Conservation (phyloP, 2,113 vertebrate genomes). For the Petaurus breviceps region DNA sequence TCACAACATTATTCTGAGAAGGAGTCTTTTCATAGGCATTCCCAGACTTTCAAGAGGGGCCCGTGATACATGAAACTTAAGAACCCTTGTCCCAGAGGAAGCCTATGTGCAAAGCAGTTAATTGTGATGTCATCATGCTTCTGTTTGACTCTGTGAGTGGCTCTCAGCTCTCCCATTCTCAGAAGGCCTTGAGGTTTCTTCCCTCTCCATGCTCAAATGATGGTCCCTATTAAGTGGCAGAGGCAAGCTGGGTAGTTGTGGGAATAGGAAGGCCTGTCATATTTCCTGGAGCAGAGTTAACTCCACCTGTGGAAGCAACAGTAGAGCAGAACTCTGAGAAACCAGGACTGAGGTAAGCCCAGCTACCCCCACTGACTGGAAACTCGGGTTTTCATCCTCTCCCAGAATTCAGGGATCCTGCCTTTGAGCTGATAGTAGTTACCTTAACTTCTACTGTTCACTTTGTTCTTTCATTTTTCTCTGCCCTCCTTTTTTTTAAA, state of each 20-base stretch:
- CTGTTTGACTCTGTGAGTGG: background rate
- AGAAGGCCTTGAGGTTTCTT: background rate
- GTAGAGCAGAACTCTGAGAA: background rate
- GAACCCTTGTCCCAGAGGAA: background rate
- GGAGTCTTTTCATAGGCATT: background rate
- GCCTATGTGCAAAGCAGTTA: background rate
- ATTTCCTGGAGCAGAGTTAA: background rate
- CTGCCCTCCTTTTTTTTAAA: background rate
- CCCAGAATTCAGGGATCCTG: background rate
- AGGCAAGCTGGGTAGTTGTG: background rate
- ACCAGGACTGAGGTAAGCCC: background rate
- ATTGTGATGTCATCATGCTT: background rate
- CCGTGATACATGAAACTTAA: background rate
- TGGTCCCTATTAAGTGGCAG: background rate
- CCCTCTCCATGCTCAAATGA: conserved; percentile 15
- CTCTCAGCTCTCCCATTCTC: conserved; percentile 1
- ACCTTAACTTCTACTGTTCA: background rate
- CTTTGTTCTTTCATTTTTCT: background rate
- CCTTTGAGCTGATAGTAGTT: background rate
- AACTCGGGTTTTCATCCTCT: background rate
- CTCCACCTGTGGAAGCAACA: background rate
- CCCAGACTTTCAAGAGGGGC: background rate
- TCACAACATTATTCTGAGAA: background rate
- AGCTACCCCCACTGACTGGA: background rate
- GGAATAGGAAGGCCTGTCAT: background rate